Conservation (phyloP, 2,888 invertebrate species). For the Thymelicus sylvestris region DNA sequence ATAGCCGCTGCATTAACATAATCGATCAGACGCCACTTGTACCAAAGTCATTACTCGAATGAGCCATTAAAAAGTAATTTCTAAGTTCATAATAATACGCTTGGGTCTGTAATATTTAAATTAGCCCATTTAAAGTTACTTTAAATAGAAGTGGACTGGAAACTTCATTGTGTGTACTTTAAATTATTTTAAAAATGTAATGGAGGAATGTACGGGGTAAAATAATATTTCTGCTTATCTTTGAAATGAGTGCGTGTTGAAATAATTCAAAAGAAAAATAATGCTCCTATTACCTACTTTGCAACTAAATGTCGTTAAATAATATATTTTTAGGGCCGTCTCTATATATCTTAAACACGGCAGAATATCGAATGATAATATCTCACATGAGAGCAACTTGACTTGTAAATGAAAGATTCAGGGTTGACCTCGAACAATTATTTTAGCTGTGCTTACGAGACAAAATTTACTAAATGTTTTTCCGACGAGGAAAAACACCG, state of each 20-base stretch:
- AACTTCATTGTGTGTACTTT: background rate
- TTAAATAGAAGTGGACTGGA: background rate
- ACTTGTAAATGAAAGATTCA: constrained; percentile 38
- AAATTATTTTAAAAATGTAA: too few species aligned
- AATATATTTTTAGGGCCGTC: too few species aligned
- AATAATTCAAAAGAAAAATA: too few species aligned
- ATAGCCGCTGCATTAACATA: constrained; percentile 31
- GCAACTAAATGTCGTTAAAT: too few species aligned
- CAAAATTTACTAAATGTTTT: constrained; percentile 37
- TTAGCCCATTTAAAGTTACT: constrained; percentile 20
- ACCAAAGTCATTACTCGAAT: constrained; percentile 33
- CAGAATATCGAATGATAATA: constrained; percentile 30
- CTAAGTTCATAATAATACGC: constrained; percentile 29
- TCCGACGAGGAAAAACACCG: constrained; percentile 28
- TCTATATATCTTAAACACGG: constrained; percentile 9
- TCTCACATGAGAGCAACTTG: constrained; percentile 37
- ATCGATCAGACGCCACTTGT: constrained; percentile 33
- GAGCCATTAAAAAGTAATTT: constrained; percentile 34
- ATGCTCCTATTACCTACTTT: too few species aligned
- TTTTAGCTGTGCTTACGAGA: constrained; percentile 27
- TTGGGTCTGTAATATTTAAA: constrained; percentile 18
- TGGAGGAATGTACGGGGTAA: too few species aligned
- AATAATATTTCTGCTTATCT: too few species aligned
- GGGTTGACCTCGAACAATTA: constrained; percentile 40
- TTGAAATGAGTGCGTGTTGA: too few species aligned